Percentiles rank a stretch among this genome's conserved stretches.
These are phyloP conservation scores for Entomobrya multifasciata DNA, from an alignment of 2,888 invertebrate species.

Conservation along the genomic window DNA sequence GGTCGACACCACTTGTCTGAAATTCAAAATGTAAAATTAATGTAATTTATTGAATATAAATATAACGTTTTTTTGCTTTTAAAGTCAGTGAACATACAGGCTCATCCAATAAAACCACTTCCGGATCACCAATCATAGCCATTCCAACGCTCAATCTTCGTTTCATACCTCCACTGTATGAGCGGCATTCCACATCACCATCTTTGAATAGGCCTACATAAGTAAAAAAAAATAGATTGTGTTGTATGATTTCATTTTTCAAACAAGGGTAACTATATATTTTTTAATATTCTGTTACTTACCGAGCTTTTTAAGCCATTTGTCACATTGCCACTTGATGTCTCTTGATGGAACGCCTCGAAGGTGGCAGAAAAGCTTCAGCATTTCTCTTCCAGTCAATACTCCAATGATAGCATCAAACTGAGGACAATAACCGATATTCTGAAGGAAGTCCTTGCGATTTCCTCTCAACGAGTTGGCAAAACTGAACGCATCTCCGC, in stretches of 20 bases:
- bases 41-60: neutral
- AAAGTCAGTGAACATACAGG: too few relatives aligned
- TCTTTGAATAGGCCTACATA: conserved; percentile 54
- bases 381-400: conserved; percentile 88
- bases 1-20: conserved; percentile 84
- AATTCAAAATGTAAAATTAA: neutral
- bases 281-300: neutral
- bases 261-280: too few relatives aligned
- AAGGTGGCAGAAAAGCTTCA: conserved; percentile 89
- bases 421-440: conserved; percentile 94
- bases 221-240: neutral
- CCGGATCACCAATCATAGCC: conserved; percentile 89
- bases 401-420: conserved; percentile 90
- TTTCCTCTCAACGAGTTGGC: conserved; percentile 1
- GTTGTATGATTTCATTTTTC: too few relatives aligned
- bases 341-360: conserved; percentile 85
- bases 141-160: conserved; percentile 93
- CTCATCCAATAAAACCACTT: conserved; percentile 88
- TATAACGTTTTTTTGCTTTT: too few relatives aligned
- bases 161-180: conserved; percentile 95
- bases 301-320: conserved; percentile 80
- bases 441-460: conserved; percentile 23
- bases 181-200: conserved; percentile 80
- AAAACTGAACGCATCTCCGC: conserved; percentile 81
- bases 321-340: conserved; percentile 79